These are phyloP conservation scores for Carduelis carduelis DNA, from an alignment of 2,797 vertebrate genomes.

Conservation along the genomic window DNA sequence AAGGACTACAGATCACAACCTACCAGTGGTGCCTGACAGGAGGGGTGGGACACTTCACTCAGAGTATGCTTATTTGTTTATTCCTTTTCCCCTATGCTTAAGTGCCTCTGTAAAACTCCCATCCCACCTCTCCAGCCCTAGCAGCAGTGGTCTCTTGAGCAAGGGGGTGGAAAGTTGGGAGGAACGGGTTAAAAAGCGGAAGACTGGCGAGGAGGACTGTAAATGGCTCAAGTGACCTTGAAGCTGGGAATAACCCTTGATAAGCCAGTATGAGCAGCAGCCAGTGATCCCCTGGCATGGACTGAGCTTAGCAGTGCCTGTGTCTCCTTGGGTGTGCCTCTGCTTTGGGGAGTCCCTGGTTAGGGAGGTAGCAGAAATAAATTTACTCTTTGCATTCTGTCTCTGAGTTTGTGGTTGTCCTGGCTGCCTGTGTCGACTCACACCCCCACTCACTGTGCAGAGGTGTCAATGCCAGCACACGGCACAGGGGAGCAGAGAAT, in stretches of 20 bases:
- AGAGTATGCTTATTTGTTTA: neutral
- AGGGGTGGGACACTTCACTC: neutral
- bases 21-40: neutral
- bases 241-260: neutral
- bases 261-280: neutral
- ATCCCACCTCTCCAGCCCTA: neutral
- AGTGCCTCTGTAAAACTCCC: neutral
- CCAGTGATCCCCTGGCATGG: neutral
- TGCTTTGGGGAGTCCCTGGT: neutral
- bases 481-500: neutral
- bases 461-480: constrained; percentile 13
- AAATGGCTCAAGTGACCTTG: neutral
- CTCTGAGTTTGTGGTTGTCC: neutral
- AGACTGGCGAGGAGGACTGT: neutral
- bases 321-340: neutral
- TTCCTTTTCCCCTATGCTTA: neutral
- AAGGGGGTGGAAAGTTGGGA: neutral
- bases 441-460: neutral
- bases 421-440: neutral
- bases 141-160: neutral
- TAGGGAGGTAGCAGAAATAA: neutral
- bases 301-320: neutral
- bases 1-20: neutral
- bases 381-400: neutral
- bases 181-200: neutral